A percentile compares a stretch with the other conserved stretches of the same genome.
phyloP scores from a whole-genome alignment of 2,797 vertebrate species.

The Phoeniculus purpureus region DNA sequence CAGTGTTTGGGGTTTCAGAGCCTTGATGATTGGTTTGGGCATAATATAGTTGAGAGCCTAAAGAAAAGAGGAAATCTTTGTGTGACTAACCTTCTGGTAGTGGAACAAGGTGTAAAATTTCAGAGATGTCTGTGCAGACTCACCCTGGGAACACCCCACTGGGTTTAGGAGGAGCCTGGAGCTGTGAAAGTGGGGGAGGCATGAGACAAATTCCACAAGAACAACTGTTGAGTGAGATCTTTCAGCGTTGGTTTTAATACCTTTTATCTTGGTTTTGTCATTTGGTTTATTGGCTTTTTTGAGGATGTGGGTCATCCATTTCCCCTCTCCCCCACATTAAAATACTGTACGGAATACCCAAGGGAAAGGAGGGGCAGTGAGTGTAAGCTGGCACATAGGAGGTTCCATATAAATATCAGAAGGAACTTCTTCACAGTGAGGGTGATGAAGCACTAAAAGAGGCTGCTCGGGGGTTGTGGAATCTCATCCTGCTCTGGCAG shows the following conservation, averaged over 20 bases:
- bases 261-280: not conserved
- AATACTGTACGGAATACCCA: not conserved
- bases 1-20: fast-evolving
- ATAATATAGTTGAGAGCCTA: not conserved
- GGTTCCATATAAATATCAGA: too few relatives aligned
- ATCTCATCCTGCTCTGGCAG: too few relatives aligned
- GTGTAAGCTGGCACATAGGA: too few relatives aligned
- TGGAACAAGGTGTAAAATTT: not conserved
- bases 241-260: not conserved
- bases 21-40: not conserved
- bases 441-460: too few relatives aligned
- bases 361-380: not conserved
- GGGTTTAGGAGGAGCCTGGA: not conserved
- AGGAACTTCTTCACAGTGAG: too few relatives aligned
- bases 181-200: fast-evolving
- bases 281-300: not conserved
- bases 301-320: not conserved
- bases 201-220: not conserved
- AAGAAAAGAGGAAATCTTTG: not conserved
- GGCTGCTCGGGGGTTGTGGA: too few relatives aligned
- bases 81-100: not conserved
- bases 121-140: not conserved
- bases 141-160: not conserved
- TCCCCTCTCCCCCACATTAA: not conserved
- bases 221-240: not conserved